Evolutionary conservation across 64 coral and sea anemone species (phyloP), one percentile per base, ranked within the genome.

Genomic region (Catalaphyllia jardinei): DNA sequence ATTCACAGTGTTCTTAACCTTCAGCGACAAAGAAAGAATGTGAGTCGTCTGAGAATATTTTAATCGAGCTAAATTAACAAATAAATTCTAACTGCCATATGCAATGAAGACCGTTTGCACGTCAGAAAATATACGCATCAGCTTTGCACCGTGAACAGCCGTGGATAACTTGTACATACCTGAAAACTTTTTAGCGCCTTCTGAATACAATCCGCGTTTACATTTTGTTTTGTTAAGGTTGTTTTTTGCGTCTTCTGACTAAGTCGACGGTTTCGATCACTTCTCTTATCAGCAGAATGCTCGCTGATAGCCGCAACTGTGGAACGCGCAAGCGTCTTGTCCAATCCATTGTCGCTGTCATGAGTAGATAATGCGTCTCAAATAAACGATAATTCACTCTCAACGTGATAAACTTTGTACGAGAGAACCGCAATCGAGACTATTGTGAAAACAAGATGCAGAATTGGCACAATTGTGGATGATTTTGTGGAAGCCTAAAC

Each of bases 361-460:
- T 3, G 28, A 62, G 29, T 16, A 8, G 57, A 64, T 13, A 81
- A 38, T 28, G 38, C 55, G 17, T 28, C 28, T 62, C 79, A 59
- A 35, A 81, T 63, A 9, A 9, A 62, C 31, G 57, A 81, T 16
- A 81, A 55, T 35, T 81, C 79, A 61, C 18, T 81, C 59, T 81
- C 79, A 57, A 81, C 16, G 28, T 35, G 19, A 35, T 64, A 35
- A 38, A 81, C 79, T 62, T 81, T 61, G 52, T 81, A 81, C 16
- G 55, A 64, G 0, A 81, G 79, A 33, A 63, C 18, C 31, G 59
- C 59, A 63, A 81, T 29, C 4, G 79, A 57, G 10, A 35, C 5
- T 16, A 81, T 33, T 19, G 79, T 61, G 62, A 63, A 81, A 38
- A 81, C 2, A 17, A 81, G 79, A 63, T 81, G 79, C 60, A 81